Base-by-base conservation (phyloP, 1,140 invertebrate species). In the Vanessa tameamea region DNA sequence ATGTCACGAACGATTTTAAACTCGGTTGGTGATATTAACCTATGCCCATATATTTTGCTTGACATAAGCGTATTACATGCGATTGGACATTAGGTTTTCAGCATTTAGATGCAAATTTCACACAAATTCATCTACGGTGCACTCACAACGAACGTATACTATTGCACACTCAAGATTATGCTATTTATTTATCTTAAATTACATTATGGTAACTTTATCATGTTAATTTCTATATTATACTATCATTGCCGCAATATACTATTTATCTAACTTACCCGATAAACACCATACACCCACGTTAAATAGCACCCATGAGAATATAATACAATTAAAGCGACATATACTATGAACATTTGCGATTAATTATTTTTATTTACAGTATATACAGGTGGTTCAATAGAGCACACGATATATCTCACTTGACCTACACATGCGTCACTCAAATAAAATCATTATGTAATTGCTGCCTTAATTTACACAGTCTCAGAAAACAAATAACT, bases 301-400 rank as follows among this genome's bases (percentile, higher is more conserved):
- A 90, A 92, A 90, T 92, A 90, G 90, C 90, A 92, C 90, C 90
- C 88, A 90, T 92, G 82, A 87, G 76, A 89, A 88, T 89, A 87
- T 87, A 84, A 81, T 89, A 92, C 87, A 89, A 79, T 88, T 87
- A 91, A 91, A 90, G 87, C 88, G 64, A 88, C 78, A 87, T 87
- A 82, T 82, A 83, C 76, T 78, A 77, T 78, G 72, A 78, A 80
- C 78, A 78, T 71, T 78, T 78, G 73, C 72, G 43, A 55, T 61
- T 20, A 14, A 57, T 31, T 48, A 23, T 65, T 76, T 70, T 67
- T 85, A 87, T 88, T 81, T 89, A 88, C 84, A 90, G 65, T 87
- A 86, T 90, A 81, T 91, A 91, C 87, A 89, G 57, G 55, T 64
- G 63, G 16, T 67, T 66, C 64, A 59, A 65, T 53, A 64, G 72